These are phyloP conservation scores for Hyperoodon ampullatus DNA, from an alignment of 2,113 vertebrate species.

Conservation along the genomic window DNA sequence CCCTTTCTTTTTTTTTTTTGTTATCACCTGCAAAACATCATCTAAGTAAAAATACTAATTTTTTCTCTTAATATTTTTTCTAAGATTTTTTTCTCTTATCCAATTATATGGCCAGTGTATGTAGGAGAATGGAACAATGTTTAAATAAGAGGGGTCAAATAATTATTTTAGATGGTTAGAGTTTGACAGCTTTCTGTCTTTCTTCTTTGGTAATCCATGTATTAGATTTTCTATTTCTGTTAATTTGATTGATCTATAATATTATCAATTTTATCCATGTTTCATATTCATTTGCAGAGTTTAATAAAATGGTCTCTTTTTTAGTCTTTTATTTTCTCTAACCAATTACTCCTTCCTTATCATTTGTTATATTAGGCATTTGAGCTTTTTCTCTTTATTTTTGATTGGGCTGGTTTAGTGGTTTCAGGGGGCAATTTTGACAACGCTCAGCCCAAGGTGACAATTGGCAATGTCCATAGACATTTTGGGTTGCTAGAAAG, in stretches of 20 bases:
- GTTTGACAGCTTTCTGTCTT: neutral
- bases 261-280: neutral
- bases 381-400: neutral
- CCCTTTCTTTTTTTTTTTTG: neutral
- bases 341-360: neutral
- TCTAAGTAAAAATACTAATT: slow-evolving; percentile 7
- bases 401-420: neutral
- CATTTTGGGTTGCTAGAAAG: neutral
- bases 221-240: neutral
- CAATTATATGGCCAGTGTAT: neutral
- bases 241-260: neutral
- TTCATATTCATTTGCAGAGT: neutral
- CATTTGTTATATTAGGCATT: neutral
- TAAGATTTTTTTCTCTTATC: neutral
- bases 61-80: neutral
- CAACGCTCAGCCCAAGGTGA: neutral
- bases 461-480: neutral
- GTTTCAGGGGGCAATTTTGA: neutral
- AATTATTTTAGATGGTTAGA: neutral
- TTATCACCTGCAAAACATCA: neutral
- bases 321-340: neutral
- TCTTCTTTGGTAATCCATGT: neutral
- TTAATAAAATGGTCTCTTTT: neutral
- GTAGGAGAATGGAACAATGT: neutral
- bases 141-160: neutral